phyloP scores from a whole-genome alignment of 2,888 invertebrate genomes.

The Augochlorella aurata region DNA sequence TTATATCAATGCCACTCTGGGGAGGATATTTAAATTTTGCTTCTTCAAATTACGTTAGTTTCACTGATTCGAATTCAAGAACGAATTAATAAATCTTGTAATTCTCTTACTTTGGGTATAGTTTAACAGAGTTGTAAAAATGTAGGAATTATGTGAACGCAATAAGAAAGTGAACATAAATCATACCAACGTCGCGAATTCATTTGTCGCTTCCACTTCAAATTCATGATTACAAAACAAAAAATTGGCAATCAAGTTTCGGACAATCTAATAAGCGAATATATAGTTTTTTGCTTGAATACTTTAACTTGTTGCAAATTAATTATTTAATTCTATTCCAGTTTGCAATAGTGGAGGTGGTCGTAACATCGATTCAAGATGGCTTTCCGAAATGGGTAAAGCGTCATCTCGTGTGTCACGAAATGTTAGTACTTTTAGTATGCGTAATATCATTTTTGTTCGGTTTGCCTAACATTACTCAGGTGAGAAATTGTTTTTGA shows the following conservation, averaged over 20 bases:
- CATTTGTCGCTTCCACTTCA: neutral
- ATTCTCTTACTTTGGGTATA: neutral
- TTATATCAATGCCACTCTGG: neutral
- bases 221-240: neutral
- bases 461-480: constrained; percentile 93
- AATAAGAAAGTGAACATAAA: neutral
- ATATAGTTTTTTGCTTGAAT: neutral
- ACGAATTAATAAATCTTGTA: neutral
- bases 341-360: constrained; percentile 97
- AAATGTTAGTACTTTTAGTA: constrained; percentile 91
- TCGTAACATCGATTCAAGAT: constrained; percentile 96
- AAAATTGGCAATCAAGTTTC: neutral
- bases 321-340: constrained; percentile 80
- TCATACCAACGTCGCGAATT: neutral
- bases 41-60: neutral
- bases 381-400: constrained; percentile 95
- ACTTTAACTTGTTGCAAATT: neutral
- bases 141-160: neutral
- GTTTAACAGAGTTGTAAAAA: neutral
- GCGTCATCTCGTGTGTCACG: constrained; percentile 91
- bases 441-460: constrained; percentile 92
- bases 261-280: neutral
- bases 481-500: constrained; percentile 83
- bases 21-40: no score
- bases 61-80: neutral